A percentile compares a stretch with the other conserved stretches of the same genome.
phyloP scores from a whole-genome alignment of 1,140 invertebrate species.

The Diachasmimorpha longicaudata region DNA sequence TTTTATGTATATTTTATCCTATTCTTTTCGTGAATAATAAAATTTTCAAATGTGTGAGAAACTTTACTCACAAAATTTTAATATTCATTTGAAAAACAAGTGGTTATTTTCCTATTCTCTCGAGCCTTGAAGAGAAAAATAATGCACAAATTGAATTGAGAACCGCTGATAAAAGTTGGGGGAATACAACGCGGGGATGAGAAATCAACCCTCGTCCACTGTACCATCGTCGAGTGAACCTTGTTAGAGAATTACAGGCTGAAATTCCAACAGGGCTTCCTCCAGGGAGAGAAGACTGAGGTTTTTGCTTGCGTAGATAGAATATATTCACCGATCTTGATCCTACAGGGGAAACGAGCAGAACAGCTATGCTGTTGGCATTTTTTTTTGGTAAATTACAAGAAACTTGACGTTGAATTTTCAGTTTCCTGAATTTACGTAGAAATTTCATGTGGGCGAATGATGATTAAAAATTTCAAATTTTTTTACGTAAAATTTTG shows the following conservation, averaged over 20 bases:
- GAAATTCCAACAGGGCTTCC: constrained; percentile 7
- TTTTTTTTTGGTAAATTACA: too few species aligned
- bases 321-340: constrained; percentile 11
- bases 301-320: constrained; percentile 11
- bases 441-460: too few species aligned
- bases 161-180: constrained; percentile 1
- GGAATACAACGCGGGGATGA: not conserved
- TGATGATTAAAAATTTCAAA: too few species aligned
- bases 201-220: constrained; percentile 10
- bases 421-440: too few species aligned
- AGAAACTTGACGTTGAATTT: too few species aligned
- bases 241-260: constrained; percentile 22
- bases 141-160: constrained; percentile 18
- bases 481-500: too few species aligned
- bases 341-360: not conserved
- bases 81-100: too few species aligned
- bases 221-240: not conserved
- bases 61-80: too few species aligned
- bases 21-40: too few species aligned
- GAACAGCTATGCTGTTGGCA: too few species aligned
- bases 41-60: too few species aligned
- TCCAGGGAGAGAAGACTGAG: not conserved
- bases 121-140: not conserved
- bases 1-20: too few species aligned
- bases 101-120: not conserved